These are phyloP conservation scores for Triplophysa bombifrons DNA, from an alignment of 2,797 vertebrate species.

Conservation along the genomic window DNA sequence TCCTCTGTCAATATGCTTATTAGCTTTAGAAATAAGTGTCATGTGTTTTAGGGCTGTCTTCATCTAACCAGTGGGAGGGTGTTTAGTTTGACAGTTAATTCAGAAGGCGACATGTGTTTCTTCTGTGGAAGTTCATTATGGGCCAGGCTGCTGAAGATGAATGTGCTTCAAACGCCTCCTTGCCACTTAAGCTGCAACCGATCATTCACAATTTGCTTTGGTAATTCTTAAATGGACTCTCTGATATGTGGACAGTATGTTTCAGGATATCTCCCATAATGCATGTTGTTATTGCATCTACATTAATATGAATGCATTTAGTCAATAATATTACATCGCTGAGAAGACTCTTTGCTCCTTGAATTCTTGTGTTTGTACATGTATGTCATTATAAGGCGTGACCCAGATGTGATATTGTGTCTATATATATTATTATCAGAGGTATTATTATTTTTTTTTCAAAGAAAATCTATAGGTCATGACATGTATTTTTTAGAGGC, in stretches of 20 bases:
- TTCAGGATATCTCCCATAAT: constrained; percentile 3
- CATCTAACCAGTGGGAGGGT: constrained; percentile 20
- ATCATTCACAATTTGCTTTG: constrained; percentile 5
- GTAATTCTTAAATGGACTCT: background rate
- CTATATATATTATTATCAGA: background rate
- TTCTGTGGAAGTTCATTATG: constrained; percentile 41
- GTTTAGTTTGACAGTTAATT: constrained; percentile 28
- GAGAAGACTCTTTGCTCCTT: too few relatives aligned
- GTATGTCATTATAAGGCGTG: background rate
- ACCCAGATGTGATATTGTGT: background rate
- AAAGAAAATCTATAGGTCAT: background rate
- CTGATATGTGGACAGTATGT: constrained; percentile 8
- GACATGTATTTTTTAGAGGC: background rate
- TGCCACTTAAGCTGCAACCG: background rate
- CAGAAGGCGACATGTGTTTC: constrained; percentile 16
- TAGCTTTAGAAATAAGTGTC: constrained; percentile 31
- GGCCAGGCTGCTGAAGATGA: background rate
- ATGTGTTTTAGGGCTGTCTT: constrained; percentile 24
- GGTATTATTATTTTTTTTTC: background rate
- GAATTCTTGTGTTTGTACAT: too few relatives aligned
- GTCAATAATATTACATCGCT: too few relatives aligned
- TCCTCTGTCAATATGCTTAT: constrained; percentile 41
- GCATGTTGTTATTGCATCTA: background rate
- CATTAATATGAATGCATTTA: background rate
- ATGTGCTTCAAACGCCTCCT: constrained; percentile 17